A percentile compares a stretch with the other conserved stretches of the same genome.
Evolutionary conservation across 2,113 vertebrate genomes (phyloP).

Genomic region (Scolopax mira): DNA sequence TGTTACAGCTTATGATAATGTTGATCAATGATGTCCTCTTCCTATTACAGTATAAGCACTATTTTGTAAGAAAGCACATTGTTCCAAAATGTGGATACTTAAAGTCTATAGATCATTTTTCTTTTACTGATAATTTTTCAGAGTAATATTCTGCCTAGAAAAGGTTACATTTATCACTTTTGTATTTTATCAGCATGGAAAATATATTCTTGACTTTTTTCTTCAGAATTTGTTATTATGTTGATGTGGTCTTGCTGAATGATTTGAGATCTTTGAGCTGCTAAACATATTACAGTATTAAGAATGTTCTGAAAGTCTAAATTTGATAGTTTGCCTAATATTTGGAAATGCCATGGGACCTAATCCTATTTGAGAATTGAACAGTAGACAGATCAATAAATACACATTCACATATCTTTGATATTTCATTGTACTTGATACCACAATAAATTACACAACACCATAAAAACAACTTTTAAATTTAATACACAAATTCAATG

Average conservation of each 20-base stretch:
- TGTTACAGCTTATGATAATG: neutral
- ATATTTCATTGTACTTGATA: neutral
- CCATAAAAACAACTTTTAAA: neutral
- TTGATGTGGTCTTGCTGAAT: neutral
- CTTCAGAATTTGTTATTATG: neutral
- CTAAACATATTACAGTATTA: neutral
- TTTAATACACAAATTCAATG: constrained; percentile 17
- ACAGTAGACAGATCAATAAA: constrained; percentile 42
- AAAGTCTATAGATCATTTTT: neutral
- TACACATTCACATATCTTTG: neutral
- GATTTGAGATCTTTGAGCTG: neutral
- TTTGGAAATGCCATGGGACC: constrained; percentile 22
- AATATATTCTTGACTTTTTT: neutral
- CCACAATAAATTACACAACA: neutral
- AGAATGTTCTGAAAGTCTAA: neutral
- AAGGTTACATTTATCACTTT: neutral
- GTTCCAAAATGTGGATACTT: neutral
- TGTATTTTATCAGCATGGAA: neutral
- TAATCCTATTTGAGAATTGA: constrained; percentile 39
- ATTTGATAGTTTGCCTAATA: constrained; percentile 32
- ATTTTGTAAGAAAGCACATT: neutral
- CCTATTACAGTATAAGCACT: neutral
- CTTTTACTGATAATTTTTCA: neutral
- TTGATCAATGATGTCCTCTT: neutral
- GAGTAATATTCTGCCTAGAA: neutral